Evolutionary conservation across 2,797 vertebrate genomes (phyloP).

Genomic region (Bucorvus abyssinicus): DNA sequence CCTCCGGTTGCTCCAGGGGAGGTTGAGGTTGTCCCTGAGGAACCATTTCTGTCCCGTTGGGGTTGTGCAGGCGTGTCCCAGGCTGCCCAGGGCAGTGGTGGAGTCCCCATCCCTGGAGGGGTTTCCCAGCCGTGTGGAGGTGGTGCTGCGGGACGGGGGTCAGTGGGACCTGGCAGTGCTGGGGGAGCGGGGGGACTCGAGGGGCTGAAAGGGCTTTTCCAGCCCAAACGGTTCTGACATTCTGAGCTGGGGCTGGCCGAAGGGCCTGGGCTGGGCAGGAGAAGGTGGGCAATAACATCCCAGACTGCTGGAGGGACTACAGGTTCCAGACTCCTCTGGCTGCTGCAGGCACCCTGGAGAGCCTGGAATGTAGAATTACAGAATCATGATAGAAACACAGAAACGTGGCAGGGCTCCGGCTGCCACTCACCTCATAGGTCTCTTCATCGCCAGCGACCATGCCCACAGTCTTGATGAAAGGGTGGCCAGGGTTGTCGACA

Average conservation of each 20-base stretch:
- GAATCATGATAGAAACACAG: too few relatives aligned
- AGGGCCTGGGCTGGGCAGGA: background rate
- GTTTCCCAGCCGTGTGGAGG: background rate
- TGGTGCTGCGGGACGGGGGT: background rate
- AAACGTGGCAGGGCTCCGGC: background rate
- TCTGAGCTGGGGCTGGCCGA: background rate
- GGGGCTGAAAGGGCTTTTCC: background rate
- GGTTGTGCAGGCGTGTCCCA: too few relatives aligned
- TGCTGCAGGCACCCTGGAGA: background rate
- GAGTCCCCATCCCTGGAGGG: background rate
- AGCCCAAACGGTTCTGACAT: background rate
- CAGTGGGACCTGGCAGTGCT: background rate
- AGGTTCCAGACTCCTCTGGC: background rate
- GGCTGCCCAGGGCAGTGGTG: background rate
- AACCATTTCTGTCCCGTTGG: too few relatives aligned
- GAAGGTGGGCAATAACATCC: background rate
- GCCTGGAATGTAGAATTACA: background rate
- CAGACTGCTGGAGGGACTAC: background rate
- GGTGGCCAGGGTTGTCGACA: slow-evolving; percentile 96
- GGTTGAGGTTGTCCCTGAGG: background rate
- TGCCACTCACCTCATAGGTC: slow-evolving; percentile 87
- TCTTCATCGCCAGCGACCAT: slow-evolving; percentile 94
- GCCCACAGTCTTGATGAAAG: slow-evolving; percentile 92
- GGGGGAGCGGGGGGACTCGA: background rate
- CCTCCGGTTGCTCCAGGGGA: too few relatives aligned